Percentiles rank a stretch among this genome's conserved stretches.
Conservation (phyloP, 2,888 invertebrate genomes). For the Heteropelma amictum region DNA sequence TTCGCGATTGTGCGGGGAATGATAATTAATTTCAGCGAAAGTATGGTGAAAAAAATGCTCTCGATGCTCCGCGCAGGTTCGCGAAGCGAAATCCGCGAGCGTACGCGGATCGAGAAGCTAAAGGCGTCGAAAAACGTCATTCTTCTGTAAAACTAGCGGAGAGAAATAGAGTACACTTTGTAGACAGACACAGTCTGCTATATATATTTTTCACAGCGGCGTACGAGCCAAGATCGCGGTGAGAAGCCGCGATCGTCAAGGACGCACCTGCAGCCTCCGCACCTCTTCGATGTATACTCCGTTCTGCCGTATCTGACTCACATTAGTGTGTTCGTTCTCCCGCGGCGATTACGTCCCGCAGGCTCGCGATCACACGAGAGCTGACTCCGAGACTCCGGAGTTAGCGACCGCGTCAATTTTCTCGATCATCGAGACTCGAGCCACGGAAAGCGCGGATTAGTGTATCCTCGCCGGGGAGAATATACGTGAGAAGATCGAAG, state of each 20-base stretch:
- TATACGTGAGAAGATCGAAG: slow-evolving; percentile 21
- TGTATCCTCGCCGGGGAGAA: slow-evolving; percentile 56
- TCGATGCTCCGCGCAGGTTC: slow-evolving; percentile 8
- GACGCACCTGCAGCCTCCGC: slow-evolving; percentile 63
- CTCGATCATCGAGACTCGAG: slow-evolving; percentile 28
- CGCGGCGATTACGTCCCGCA: slow-evolving; percentile 51
- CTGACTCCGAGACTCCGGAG: slow-evolving; percentile 7
- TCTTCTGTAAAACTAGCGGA: slow-evolving; percentile 1
- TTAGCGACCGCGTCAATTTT: slow-evolving; percentile 41
- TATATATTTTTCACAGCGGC: slow-evolving; percentile 39
- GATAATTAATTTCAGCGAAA: slow-evolving; percentile 8
- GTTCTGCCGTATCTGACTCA: not conserved
- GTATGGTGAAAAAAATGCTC: not conserved
- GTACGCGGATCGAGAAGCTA: not conserved
- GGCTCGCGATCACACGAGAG: slow-evolving; percentile 41
- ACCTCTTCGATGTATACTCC: slow-evolving; percentile 33
- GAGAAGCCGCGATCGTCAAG: slow-evolving; percentile 62
- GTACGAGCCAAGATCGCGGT: slow-evolving; percentile 41
- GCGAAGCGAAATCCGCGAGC: not conserved
- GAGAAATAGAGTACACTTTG: slow-evolving; percentile 19
- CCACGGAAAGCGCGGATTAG: slow-evolving; percentile 28
- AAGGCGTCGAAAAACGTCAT: slow-evolving; percentile 27
- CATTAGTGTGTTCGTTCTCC: slow-evolving; percentile 44
- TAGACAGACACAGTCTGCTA: slow-evolving; percentile 16
- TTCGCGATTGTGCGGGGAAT: not conserved